Base-by-base conservation (phyloP, 2,888 invertebrate species). In the Ganaspis brasiliensis region DNA sequence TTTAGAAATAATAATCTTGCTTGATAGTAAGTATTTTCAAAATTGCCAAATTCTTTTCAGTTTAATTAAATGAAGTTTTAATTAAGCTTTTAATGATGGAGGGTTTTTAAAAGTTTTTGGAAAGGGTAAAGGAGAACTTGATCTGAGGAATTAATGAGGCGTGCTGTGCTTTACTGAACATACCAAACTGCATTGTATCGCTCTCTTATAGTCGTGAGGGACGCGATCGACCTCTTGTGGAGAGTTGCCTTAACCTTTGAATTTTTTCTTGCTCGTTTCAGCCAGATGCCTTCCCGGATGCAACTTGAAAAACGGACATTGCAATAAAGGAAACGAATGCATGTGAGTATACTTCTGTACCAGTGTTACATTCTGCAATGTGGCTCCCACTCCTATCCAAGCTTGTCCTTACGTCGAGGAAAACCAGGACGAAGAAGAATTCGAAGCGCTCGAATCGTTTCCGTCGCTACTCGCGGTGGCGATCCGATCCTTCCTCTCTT, bases 211-310 rank as follows among this genome's bases (percentile, higher is more conserved):
- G 85, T 87, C 88, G 88, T 86, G 88, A 89, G 88, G 87, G 85
- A 87, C 87, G 87, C 87, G 89, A 87, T 89, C 88, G 88, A 89
- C 88, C 89, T 89, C 89, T 89, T 81, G 85, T 84, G 85, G 84
- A 86, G 89, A 88, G 86, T 88, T 88, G 89, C 87, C 88, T 90
- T 90, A 89, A 90, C 89, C 89, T 90, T 87, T 87, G 79, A 77
- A 82, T 83, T 86, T 88, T 92, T 87, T 90, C 88, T 93, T 89
- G 82, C 86, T 93, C 93, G 93, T 96, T 95, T 86, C 94, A 98
- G 98, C 98, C 89, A 95, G 96, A 89, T 99, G 99, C 93, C 93
- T 96, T 92, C 95, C 96, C 90, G 98, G 98, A 92, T 99, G 99
- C 94, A 96, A 97, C 93, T 94, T 95, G 87, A 94, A 95, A 91